phyloP scores from a whole-genome alignment of 2,797 vertebrate species.

The Galaxias olidus region DNA sequence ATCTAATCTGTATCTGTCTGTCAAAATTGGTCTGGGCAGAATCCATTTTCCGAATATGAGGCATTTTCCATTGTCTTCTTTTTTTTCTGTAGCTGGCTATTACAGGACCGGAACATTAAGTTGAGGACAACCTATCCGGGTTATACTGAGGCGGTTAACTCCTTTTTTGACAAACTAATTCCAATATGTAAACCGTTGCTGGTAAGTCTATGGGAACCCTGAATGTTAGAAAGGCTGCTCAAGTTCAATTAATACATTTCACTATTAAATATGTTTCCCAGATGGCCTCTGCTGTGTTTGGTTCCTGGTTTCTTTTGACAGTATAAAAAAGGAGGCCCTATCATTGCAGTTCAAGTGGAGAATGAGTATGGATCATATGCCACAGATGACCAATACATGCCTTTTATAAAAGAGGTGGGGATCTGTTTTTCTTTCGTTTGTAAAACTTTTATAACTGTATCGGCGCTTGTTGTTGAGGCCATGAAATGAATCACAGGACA shows the following conservation, averaged over 20 bases:
- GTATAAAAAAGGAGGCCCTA: constrained; percentile 88
- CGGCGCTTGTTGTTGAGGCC: no score
- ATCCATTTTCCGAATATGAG: background rate
- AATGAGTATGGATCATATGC: constrained; percentile 93
- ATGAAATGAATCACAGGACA: no score
- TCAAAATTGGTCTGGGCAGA: no score
- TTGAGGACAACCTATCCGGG: constrained; percentile 83
- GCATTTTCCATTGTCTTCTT: background rate
- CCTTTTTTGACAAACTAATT: constrained; percentile 85
- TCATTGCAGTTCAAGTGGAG: constrained; percentile 92
- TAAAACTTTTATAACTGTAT: background rate
- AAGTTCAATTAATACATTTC: background rate
- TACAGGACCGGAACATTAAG: constrained; percentile 81
- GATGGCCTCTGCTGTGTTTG: background rate
- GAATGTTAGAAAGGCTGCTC: background rate
- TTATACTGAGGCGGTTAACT: constrained; percentile 81
- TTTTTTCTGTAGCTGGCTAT: constrained; percentile 85
- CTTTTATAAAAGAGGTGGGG: constrained; percentile 82
- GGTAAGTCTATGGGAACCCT: constrained; percentile 63
- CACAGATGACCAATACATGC: constrained; percentile 85
- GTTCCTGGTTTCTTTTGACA: constrained; percentile 44
- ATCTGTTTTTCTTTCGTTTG: background rate
- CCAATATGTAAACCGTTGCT: constrained; percentile 77
- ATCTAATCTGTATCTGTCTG: no score
- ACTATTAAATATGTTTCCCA: background rate